Evolutionary conservation across 2,797 vertebrate species (phyloP).

Genomic region (Gobionotothen gibberifrons): DNA sequence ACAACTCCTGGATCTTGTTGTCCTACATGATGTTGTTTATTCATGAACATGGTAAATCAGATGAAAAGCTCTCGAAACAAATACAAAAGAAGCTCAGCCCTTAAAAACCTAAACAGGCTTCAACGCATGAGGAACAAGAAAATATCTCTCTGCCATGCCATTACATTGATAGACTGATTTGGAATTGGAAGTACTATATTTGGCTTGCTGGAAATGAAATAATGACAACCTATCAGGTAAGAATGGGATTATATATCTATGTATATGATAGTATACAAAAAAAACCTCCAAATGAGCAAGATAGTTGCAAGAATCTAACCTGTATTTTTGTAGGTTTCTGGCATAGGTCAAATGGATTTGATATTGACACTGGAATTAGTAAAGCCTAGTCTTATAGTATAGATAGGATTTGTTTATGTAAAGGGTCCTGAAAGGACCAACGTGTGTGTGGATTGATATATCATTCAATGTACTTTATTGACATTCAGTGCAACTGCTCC

Average conservation of each 20-base stretch:
- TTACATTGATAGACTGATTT: neutral
- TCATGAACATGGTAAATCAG: neutral
- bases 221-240: neutral
- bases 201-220: neutral
- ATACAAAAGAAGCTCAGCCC: neutral
- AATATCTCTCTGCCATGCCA: neutral
- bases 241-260: neutral
- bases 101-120: neutral
- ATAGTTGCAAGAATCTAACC: neutral
- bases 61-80: constrained; percentile 1
- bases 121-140: neutral
- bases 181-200: neutral
- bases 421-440: neutral
- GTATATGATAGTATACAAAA: neutral
- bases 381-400: neutral
- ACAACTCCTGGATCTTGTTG: neutral
- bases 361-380: neutral
- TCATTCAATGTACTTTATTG: constrained; percentile 3
- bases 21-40: neutral
- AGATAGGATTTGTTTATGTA: neutral
- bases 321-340: neutral
- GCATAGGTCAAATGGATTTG: neutral
- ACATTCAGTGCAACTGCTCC: neutral
- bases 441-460: neutral
- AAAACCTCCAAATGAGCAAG: neutral